Conservation (phyloP, 2,797 vertebrate genomes). For the Danio tinwini region DNA sequence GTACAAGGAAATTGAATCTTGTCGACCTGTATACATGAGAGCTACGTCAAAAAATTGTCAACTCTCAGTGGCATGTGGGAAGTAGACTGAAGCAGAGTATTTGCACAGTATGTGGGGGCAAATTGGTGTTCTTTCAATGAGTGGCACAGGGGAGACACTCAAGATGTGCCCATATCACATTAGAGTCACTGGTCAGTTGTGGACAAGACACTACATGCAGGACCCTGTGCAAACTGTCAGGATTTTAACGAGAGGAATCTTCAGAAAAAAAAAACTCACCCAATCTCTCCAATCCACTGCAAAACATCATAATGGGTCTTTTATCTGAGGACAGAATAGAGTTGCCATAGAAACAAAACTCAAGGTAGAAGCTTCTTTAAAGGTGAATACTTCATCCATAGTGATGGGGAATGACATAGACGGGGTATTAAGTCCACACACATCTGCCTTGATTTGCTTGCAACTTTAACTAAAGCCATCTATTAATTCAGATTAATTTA, state of each 20-base stretch:
- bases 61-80: slow-evolving; percentile 3
- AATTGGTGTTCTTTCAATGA: slow-evolving; percentile 33
- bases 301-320: slow-evolving; percentile 65
- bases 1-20: slow-evolving; percentile 36
- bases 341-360: slow-evolving; percentile 72
- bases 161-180: neutral
- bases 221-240: slow-evolving; percentile 47
- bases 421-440: slow-evolving; percentile 11
- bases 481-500: neutral
- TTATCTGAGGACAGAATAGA: slow-evolving; percentile 64
- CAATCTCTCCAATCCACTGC: slow-evolving; percentile 52
- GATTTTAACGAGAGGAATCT: slow-evolving; percentile 56
- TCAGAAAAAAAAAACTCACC: slow-evolving; percentile 18
- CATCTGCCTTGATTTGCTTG: slow-evolving; percentile 32
- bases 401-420: slow-evolving; percentile 30
- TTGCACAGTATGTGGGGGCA: slow-evolving; percentile 15
- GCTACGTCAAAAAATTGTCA: neutral
- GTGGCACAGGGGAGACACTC: slow-evolving; percentile 2
- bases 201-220: slow-evolving; percentile 27
- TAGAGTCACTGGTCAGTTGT: slow-evolving; percentile 38
- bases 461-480: slow-evolving; percentile 44
- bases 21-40: slow-evolving; percentile 26
- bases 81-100: neutral
- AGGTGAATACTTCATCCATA: slow-evolving; percentile 48
- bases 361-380: slow-evolving; percentile 63